A percentile compares a stretch with the other conserved stretches of the same genome.
phyloP scores from a whole-genome alignment of 2,888 invertebrate species.

The Xiphydria camelus region DNA sequence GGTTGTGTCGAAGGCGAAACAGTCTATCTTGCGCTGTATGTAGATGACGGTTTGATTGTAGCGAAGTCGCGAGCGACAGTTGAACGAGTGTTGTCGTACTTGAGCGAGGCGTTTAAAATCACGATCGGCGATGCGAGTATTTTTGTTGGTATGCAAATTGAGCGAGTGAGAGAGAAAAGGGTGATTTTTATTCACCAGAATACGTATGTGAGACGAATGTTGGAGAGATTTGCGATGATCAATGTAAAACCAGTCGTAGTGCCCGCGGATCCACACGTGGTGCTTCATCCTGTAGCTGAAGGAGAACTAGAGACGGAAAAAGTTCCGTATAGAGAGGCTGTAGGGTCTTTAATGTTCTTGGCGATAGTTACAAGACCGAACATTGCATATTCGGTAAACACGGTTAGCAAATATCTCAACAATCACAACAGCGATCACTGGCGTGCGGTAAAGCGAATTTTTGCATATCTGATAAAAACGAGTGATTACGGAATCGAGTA shows the following conservation, averaged over 20 bases:
- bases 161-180: not conserved
- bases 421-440: not conserved
- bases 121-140: too few relatives aligned
- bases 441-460: not conserved
- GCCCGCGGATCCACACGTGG: too few relatives aligned
- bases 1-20: not conserved
- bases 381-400: not conserved
- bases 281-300: not conserved
- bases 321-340: conserved; percentile 18
- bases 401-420: not conserved
- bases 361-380: not conserved
- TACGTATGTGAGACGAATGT: not conserved
- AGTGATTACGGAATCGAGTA: conserved; percentile 19
- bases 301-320: not conserved
- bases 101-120: too few relatives aligned
- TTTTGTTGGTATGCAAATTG: not conserved
- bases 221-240: not conserved
- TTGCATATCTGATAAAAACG: not conserved
- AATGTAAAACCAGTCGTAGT: not conserved
- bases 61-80: too few relatives aligned
- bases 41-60: too few relatives aligned
- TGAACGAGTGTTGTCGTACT: too few relatives aligned
- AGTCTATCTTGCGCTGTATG: too few relatives aligned
- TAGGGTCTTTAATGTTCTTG: conserved; percentile 20
- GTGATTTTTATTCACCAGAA: not conserved